Conservation (phyloP, 1,140 invertebrate genomes). For the Callitettix versicolor region DNA sequence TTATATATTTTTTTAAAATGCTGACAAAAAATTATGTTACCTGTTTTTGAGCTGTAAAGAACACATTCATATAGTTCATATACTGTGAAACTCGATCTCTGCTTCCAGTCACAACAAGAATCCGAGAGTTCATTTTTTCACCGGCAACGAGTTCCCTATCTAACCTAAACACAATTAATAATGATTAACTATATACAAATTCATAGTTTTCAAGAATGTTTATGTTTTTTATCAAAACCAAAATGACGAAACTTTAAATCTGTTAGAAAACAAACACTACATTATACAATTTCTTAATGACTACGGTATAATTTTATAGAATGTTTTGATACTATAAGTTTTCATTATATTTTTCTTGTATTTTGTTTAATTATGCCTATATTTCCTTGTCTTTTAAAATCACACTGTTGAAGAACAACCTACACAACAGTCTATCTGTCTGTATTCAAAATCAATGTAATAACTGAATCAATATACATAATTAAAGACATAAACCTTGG, state of each 20-base stretch:
- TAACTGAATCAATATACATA: too few species aligned
- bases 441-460: not conserved
- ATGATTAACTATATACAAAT: not conserved
- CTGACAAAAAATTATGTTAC: constrained; percentile 36
- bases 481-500: too few species aligned
- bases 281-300: too few species aligned
- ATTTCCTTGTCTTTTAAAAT: too few species aligned
- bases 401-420: not conserved
- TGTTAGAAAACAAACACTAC: too few species aligned
- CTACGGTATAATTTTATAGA: too few species aligned
- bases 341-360: too few species aligned
- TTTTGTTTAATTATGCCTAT: too few species aligned
- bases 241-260: not conserved
- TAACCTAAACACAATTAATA: constrained; percentile 26
- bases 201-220: not conserved
- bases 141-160: constrained; percentile 46
- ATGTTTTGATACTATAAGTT: too few species aligned
- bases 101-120: constrained; percentile 78
- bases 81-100: constrained; percentile 88
- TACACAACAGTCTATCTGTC: not conserved
- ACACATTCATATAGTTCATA: constrained; percentile 97
- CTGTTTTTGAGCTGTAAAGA: constrained; percentile 87
- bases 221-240: not conserved
- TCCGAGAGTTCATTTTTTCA: constrained; percentile 60
- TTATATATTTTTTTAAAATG: too few species aligned